Conservation (phyloP, 2,113 vertebrate species). For the Pluvianellus socialis region DNA sequence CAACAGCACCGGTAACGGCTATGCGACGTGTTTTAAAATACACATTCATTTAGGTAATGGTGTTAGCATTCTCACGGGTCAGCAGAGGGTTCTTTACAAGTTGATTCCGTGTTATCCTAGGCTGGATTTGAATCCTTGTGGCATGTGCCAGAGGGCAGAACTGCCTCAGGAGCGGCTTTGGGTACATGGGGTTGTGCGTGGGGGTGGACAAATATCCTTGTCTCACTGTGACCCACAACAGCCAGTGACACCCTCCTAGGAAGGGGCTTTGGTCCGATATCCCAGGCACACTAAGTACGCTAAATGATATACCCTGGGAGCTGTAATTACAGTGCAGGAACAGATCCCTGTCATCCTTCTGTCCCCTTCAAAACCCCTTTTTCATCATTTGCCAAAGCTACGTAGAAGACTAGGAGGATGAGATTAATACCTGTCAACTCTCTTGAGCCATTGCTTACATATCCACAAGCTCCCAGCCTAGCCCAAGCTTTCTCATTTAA, state of each 20-base stretch:
- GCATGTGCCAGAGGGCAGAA: not conserved
- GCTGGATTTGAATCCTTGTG: not conserved
- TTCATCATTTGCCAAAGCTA: accelerated
- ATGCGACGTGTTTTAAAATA: accelerated
- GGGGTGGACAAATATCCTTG: not conserved
- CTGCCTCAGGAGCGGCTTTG: not conserved
- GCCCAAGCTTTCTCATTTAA: not conserved
- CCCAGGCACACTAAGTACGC: not conserved
- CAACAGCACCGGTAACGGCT: too few relatives aligned
- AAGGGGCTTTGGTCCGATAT: not conserved
- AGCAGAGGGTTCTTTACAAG: not conserved
- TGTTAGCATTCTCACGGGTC: too few relatives aligned
- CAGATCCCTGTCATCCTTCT: not conserved
- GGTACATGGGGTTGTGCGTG: accelerated
- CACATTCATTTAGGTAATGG: not conserved
- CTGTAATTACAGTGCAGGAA: not conserved
- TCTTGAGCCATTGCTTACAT: not conserved
- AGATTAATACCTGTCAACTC: not conserved
- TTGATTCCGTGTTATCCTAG: not conserved
- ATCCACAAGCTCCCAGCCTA: not conserved
- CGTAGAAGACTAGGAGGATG: not conserved
- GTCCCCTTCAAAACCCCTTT: not conserved
- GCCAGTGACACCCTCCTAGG: not conserved
- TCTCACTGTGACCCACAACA: not conserved
- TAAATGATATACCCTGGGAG: not conserved